Evolutionary conservation across 2,888 invertebrate species (phyloP).

Genomic region (Rhopalosiphum nymphaeae): DNA sequence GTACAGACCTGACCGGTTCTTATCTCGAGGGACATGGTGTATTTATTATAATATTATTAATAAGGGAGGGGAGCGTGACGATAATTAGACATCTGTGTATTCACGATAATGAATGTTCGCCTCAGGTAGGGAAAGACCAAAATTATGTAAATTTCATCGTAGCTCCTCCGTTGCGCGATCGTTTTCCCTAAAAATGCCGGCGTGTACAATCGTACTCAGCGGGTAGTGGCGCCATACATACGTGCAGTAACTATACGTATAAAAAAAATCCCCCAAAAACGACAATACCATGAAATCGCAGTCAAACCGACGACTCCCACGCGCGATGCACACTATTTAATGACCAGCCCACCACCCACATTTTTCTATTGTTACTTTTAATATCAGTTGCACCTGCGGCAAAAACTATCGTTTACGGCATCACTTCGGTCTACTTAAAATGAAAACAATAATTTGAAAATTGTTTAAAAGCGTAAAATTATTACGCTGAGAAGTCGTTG

Average conservation of each 20-base stretch:
- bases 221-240: constrained; percentile 53
- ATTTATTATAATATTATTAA: background rate
- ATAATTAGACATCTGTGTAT: constrained; percentile 45
- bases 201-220: constrained; percentile 32
- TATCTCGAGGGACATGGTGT: background rate
- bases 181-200: constrained; percentile 44
- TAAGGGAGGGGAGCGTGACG: background rate
- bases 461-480: background rate
- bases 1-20: constrained; percentile 34
- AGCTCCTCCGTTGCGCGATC: background rate
- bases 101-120: constrained; percentile 10
- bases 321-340: constrained; percentile 44
- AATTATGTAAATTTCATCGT: constrained; percentile 43
- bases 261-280: constrained; percentile 21
- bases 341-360: constrained; percentile 37
- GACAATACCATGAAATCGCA: constrained; percentile 26
- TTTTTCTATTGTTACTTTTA: constrained; percentile 50
- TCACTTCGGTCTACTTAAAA: constrained; percentile 29
- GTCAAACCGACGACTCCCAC: constrained; percentile 33
- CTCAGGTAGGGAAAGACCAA: constrained; percentile 32
- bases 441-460: background rate
- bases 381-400: constrained; percentile 43
- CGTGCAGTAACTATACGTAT: background rate
- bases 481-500: background rate
- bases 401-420: constrained; percentile 30